A percentile compares a stretch with the other conserved stretches of the same genome.
Conservation (phyloP, 2,797 vertebrate genomes). For the Adrianichthys oophorus region DNA sequence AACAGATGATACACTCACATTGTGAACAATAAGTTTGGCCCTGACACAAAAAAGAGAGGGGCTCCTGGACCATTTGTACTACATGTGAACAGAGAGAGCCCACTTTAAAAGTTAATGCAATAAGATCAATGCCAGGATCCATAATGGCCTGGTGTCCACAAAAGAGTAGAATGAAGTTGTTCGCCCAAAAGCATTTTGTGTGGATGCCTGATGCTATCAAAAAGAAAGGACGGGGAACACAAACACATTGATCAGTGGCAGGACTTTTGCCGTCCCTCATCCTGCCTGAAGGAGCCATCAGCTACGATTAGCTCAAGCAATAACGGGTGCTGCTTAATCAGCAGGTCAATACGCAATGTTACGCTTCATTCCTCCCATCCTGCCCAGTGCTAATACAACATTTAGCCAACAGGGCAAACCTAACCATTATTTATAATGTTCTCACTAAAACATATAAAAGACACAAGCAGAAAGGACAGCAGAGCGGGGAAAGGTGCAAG, state of each 20-base stretch:
- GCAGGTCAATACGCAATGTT: slow-evolving; percentile 75
- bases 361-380: slow-evolving; percentile 61
- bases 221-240: slow-evolving; percentile 36
- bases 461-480: slow-evolving; percentile 9
- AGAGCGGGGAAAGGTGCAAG: slow-evolving; percentile 25
- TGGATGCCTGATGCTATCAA: slow-evolving; percentile 47
- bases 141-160: slow-evolving; percentile 27
- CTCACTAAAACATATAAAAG: slow-evolving; percentile 23
- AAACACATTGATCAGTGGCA: slow-evolving; percentile 47
- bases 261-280: slow-evolving; percentile 32
- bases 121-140: slow-evolving; percentile 41
- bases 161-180: slow-evolving; percentile 42
- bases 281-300: slow-evolving; percentile 53
- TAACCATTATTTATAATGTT: slow-evolving; percentile 18
- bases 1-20: slow-evolving; percentile 5
- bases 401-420: slow-evolving; percentile 49
- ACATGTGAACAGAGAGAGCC: slow-evolving; percentile 39
- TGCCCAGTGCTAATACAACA: slow-evolving; percentile 53
- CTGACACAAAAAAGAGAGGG: slow-evolving; percentile 9
- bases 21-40: slow-evolving; percentile 18
- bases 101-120: slow-evolving; percentile 38
- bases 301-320: slow-evolving; percentile 68
- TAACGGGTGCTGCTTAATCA: slow-evolving; percentile 74
- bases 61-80: slow-evolving; percentile 16
- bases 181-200: slow-evolving; percentile 51